Percentiles rank a stretch among this genome's conserved stretches.
These are phyloP conservation scores for Chaenocephalus aceratus DNA, from an alignment of 2,113 vertebrate species.

Conservation along the genomic window DNA sequence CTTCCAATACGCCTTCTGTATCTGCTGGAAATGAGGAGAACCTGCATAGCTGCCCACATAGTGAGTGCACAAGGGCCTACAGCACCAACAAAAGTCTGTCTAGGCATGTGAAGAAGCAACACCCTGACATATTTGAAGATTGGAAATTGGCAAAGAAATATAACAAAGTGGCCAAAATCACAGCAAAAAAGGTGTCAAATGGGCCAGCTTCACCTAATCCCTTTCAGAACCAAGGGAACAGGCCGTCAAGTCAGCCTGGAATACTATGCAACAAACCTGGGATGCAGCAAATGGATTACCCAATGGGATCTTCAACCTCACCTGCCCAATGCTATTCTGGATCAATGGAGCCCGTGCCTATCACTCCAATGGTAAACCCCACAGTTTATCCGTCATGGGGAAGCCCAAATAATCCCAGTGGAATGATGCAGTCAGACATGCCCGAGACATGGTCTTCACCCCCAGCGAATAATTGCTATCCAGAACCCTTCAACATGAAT, in stretches of 20 bases:
- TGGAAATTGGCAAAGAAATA: constrained; percentile 95
- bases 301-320: constrained; percentile 66
- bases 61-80: constrained; percentile 93
- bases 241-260: constrained; percentile 55
- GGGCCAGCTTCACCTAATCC: constrained; percentile 79
- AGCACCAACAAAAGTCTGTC: constrained; percentile 97
- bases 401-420: constrained; percentile 63
- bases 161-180: constrained; percentile 89
- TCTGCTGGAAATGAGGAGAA: constrained; percentile 76
- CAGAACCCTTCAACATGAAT: constrained; percentile 76
- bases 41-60: constrained; percentile 92
- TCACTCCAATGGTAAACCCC: constrained; percentile 84
- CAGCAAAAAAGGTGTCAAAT: constrained; percentile 77
- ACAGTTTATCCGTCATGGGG: constrained; percentile 86
- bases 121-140: constrained; percentile 95
- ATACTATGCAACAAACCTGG: constrained; percentile 77
- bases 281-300: constrained; percentile 73
- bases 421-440: constrained; percentile 77
- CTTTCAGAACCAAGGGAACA: constrained; percentile 75
- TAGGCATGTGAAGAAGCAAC: constrained; percentile 96
- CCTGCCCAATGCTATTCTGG: constrained; percentile 74
- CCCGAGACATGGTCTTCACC: constrained; percentile 80
- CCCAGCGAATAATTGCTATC: constrained; percentile 77
- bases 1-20: constrained; percentile 50
- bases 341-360: constrained; percentile 85